Evolutionary conservation across 2,113 vertebrate genomes (phyloP), one percentile per base, ranked within the genome.

Genomic region (Lichenostomus cassidix): DNA sequence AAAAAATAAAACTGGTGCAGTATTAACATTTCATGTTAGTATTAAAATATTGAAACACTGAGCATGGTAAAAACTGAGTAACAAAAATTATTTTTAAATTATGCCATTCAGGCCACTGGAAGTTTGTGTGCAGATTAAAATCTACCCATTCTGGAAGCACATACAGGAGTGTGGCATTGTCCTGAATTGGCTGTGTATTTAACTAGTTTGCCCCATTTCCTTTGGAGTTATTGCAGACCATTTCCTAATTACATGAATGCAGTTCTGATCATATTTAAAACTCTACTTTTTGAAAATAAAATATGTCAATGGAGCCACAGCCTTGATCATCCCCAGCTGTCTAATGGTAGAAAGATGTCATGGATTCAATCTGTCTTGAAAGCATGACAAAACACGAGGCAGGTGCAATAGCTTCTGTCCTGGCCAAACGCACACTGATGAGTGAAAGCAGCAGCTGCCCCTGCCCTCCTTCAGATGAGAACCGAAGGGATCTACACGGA

Each of bases 381-480:
- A 65, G 75, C 33, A 18, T 5, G 24, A 74, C 31, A 76, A 53
- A 78, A 37, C 23, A 13, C 27, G 39, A 35, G 49, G 64, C 7
- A 14, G 33, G 16, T 2, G 21, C 67, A 39, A 7, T 5, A 12
- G 60, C 47, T 85, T 46, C 78, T 41, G 20, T n/a, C 20, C 70
- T 7, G 25, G 58, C 17, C 3, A 0, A 87, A 37, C 8, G 44
- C 69, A 31, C 4, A 1, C 15, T 8, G 46, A 21, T 53, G 87
- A 95, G 47, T 33, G 93, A 95, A 64, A 59, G 84, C 71, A 83
- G 82, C 91, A 91, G 85, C 85, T 93, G 96, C 55, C 70, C 5
- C 0, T 31, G 46, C 41, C 49, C 78, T 37, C 69, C 42, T 84
- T 70, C 31, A 65, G 31, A 71, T 35, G 59, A 29, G 79, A 71